Evolutionary conservation across 2,888 invertebrate species (phyloP).

Genomic region (Mimas tiliae): DNA sequence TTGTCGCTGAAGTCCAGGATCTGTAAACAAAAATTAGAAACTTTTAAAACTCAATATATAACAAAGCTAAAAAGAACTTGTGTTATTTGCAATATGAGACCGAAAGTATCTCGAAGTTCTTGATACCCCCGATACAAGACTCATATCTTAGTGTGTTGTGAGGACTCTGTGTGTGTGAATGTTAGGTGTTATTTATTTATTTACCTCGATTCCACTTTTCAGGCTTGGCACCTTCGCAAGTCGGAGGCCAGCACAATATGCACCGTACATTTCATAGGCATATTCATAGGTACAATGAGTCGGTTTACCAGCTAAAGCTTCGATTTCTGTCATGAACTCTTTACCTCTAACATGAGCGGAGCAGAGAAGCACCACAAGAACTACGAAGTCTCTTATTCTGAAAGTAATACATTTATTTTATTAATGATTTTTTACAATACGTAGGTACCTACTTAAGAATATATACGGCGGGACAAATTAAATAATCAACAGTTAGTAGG

Average conservation of each 20-base stretch:
- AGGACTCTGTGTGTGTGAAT: not conserved
- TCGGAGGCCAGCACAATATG: conserved; percentile 78
- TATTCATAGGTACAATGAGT: conserved; percentile 80
- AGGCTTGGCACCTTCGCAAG: conserved; percentile 78
- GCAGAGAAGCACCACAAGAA: conserved; percentile 46
- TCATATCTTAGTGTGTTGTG: too few relatives aligned
- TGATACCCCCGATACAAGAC: too few relatives aligned
- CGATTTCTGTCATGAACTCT: conserved; percentile 66
- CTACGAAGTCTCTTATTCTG: conserved; percentile 51
- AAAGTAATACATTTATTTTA: conserved; percentile 37
- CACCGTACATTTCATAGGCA: conserved; percentile 82
- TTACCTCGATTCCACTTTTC: conserved; percentile 82
- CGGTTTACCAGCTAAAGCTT: conserved; percentile 59
- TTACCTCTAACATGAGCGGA: conserved; percentile 47
- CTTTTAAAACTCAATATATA: not conserved
- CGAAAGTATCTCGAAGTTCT: not conserved
- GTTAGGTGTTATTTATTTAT: not conserved
- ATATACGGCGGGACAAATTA: too few relatives aligned
- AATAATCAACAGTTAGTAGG: too few relatives aligned
- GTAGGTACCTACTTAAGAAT: not conserved
- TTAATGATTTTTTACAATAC: not conserved
- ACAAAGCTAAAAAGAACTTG: not conserved
- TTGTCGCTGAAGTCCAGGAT: conserved; percentile 85
- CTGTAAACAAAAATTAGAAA: conserved; percentile 61
- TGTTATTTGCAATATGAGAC: too few relatives aligned